Evolutionary conservation across 2,113 vertebrate species (phyloP).

Genomic region (Vulpes lagopus): DNA sequence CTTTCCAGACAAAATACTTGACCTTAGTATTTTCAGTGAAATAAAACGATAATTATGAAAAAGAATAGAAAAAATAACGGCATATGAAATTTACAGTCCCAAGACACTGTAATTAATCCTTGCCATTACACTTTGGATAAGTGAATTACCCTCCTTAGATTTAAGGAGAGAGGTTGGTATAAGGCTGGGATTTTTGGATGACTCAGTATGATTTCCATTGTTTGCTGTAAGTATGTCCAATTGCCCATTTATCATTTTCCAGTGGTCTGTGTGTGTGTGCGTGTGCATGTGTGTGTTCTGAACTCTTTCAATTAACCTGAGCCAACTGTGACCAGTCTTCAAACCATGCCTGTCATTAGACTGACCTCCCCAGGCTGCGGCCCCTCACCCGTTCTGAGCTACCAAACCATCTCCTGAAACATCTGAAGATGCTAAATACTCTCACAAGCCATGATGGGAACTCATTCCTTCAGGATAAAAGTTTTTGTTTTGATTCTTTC

Average conservation of each 20-base stretch:
- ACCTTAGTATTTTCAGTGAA: not conserved
- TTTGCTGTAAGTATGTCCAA: not conserved
- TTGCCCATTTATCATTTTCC: not conserved
- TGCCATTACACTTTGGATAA: not conserved
- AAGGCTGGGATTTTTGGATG: not conserved
- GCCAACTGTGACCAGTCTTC: not conserved
- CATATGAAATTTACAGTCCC: not conserved
- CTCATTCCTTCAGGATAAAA: not conserved
- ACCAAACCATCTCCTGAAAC: not conserved
- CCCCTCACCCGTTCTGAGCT: fast-evolving
- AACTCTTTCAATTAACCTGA: not conserved
- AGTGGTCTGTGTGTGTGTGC: not conserved
- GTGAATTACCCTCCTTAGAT: not conserved
- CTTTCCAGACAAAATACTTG: not conserved
- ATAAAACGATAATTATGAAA: not conserved
- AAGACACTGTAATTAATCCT: not conserved
- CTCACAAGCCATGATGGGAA: fast-evolving
- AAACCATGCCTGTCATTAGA: fast-evolving
- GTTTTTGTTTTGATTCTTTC: not conserved
- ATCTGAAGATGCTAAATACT: fast-evolving
- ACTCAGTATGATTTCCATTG: not conserved
- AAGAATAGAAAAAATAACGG: not conserved
- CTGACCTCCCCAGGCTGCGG: fast-evolving
- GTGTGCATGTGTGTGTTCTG: not conserved
- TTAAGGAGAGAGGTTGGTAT: not conserved